Conservation (phyloP, 2,888 invertebrate species). For the Diaperis boleti region DNA sequence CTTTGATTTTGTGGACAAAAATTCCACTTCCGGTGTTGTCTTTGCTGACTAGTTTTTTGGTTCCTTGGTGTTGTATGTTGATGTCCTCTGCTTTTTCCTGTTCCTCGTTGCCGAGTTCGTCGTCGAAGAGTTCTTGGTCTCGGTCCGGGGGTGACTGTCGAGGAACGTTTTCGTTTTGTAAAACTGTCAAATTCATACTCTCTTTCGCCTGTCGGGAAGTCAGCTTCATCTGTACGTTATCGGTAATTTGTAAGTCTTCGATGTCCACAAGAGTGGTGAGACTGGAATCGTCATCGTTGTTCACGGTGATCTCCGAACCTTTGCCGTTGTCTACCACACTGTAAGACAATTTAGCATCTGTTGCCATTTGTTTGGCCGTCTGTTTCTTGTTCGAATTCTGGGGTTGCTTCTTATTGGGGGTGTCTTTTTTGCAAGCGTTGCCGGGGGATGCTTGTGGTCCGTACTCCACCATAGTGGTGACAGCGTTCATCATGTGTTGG, state of each 20-base stretch:
- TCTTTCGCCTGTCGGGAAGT: slow-evolving; percentile 20
- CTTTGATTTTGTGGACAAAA: slow-evolving; percentile 77
- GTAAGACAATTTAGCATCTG: slow-evolving; percentile 11
- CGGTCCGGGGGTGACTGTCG: slow-evolving; percentile 47
- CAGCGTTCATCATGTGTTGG: slow-evolving; percentile 68
- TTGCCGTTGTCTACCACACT: slow-evolving; percentile 26
- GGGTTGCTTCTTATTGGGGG: slow-evolving; percentile 8
- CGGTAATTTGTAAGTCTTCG: slow-evolving; percentile 43
- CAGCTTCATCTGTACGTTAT: slow-evolving; percentile 17
- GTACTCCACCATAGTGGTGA: slow-evolving; percentile 71
- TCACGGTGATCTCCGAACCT: slow-evolving; percentile 49
- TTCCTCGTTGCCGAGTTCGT: slow-evolving; percentile 49
- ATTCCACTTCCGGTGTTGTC: slow-evolving; percentile 72
- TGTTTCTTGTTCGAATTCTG: slow-evolving; percentile 21
- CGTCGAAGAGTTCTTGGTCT: slow-evolving; percentile 48
- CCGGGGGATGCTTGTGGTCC: slow-evolving; percentile 67
- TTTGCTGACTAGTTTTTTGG: slow-evolving; percentile 59
- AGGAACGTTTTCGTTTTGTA: too few species aligned
- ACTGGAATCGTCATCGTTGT: slow-evolving; percentile 11
- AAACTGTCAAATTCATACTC: too few species aligned
- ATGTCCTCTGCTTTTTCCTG: slow-evolving; percentile 55
- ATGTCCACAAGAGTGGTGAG: slow-evolving; percentile 35
- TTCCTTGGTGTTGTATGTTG: slow-evolving; percentile 53
- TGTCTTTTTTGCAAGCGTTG: slow-evolving; percentile 4
- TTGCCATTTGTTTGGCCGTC: slow-evolving; percentile 36